Evolutionary conservation across 2,888 invertebrate genomes (phyloP).

Genomic region (Oxycera nigricornis): DNA sequence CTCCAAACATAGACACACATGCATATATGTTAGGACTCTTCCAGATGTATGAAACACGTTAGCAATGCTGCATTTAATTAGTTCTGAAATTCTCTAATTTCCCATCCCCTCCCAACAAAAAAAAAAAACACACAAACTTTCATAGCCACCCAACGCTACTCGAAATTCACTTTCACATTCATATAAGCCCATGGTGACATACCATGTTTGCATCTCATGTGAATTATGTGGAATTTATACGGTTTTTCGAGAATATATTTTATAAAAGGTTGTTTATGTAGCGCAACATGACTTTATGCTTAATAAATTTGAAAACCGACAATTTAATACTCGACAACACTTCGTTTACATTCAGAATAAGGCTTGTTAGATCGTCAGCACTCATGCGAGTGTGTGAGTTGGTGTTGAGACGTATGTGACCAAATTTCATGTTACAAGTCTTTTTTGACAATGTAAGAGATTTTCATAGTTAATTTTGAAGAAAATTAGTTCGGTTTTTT

Average conservation of each 20-base stretch:
- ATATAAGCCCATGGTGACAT: not conserved
- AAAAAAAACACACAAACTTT: too few species aligned
- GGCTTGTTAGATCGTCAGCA: too few species aligned
- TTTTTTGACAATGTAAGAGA: too few species aligned
- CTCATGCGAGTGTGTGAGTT: too few species aligned
- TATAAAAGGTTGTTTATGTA: constrained; percentile 18
- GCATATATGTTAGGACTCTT: too few species aligned
- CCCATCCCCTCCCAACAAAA: not conserved
- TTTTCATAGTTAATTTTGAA: too few species aligned
- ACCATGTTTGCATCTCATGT: not conserved
- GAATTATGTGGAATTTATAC: constrained; percentile 19
- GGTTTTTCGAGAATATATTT: not conserved
- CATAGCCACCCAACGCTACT: not conserved
- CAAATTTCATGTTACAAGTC: too few species aligned
- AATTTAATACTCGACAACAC: not conserved
- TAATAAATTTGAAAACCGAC: constrained; percentile 27
- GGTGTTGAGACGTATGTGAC: too few species aligned
- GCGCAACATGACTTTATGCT: constrained; percentile 23
- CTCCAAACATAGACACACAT: too few species aligned
- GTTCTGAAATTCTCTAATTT: not conserved
- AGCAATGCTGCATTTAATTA: not conserved
- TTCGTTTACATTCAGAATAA: too few species aligned
- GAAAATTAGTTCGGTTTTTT: too few species aligned
- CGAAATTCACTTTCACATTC: not conserved
- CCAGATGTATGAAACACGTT: not conserved